Conservation (phyloP, 2,888 invertebrate species). For the Herminia tarsipennalis region DNA sequence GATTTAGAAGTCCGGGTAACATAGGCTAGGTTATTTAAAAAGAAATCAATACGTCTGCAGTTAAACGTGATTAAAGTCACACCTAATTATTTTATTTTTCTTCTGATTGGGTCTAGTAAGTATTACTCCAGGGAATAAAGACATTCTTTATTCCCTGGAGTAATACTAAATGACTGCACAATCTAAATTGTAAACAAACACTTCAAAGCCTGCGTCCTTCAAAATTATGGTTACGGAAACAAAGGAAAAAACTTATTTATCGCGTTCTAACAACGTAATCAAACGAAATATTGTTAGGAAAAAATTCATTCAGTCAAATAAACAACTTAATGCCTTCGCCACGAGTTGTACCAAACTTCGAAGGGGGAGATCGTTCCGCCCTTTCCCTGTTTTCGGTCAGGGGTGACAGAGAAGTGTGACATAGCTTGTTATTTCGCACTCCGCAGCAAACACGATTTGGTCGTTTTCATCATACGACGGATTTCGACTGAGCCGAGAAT, state of each 20-base stretch:
- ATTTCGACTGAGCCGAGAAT: background rate
- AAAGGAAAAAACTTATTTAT: conserved; percentile 5
- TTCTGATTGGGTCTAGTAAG: too few relatives aligned
- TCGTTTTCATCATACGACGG: background rate
- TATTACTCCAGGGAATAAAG: too few relatives aligned
- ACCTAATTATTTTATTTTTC: too few relatives aligned
- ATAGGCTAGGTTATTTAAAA: too few relatives aligned
- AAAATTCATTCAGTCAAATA: conserved; percentile 38
- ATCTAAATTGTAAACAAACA: too few relatives aligned
- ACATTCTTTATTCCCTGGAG: too few relatives aligned
- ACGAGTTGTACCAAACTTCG: conserved; percentile 15
- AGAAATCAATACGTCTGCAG: too few relatives aligned
- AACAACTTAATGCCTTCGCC: conserved; percentile 30
- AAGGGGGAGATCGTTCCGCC: conserved; percentile 37
- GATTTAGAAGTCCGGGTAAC: too few relatives aligned
- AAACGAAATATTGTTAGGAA: conserved; percentile 22
- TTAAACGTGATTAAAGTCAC: too few relatives aligned
- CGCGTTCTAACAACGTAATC: conserved; percentile 21
- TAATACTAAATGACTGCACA: too few relatives aligned
- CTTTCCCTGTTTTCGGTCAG: conserved; percentile 48
- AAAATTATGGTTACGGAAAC: background rate
- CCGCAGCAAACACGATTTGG: background rate
- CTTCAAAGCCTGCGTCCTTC: too few relatives aligned
- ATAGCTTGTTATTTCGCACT: conserved; percentile 11
- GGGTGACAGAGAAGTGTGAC: conserved; percentile 12